A percentile compares a stretch with the other conserved stretches of the same genome.
phyloP scores from a whole-genome alignment of 2,113 vertebrate species.

The Emydocephalus ijimae region DNA sequence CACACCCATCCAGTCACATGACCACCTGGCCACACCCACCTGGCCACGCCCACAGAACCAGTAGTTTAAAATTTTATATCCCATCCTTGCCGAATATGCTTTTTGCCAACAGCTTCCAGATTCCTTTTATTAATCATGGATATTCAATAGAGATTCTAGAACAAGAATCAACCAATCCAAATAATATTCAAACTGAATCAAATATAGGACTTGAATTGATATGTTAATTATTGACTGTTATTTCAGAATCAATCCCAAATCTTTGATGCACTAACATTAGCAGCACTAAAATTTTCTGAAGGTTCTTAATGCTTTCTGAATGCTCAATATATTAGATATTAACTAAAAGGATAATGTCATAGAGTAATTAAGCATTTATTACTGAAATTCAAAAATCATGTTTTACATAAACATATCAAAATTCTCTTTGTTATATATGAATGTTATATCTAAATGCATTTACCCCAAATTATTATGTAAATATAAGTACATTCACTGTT shows the following conservation, averaged over 20 bases:
- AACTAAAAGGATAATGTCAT: not conserved
- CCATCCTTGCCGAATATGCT: not conserved
- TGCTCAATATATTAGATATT: not conserved
- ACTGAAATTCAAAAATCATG: not conserved
- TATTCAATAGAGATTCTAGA: not conserved
- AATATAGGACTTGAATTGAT: not conserved
- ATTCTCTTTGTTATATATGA: not conserved
- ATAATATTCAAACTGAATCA: not conserved
- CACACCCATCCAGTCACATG: too few relatives aligned
- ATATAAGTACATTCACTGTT: not conserved
- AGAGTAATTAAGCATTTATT: not conserved
- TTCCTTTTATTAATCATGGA: not conserved
- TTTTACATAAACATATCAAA: not conserved
- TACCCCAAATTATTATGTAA: not conserved
- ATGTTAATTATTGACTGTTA: not conserved
- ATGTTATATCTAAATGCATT: not conserved
- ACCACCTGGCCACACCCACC: too few relatives aligned
- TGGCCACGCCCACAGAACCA: too few relatives aligned
- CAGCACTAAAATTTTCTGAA: not conserved
- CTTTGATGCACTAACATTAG: not conserved
- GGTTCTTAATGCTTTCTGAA: not conserved
- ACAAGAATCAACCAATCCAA: not conserved
- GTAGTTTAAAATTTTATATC: too few relatives aligned
- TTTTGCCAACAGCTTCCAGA: conserved; percentile 24
- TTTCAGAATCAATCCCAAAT: not conserved